Evolutionary conservation across 2,113 vertebrate genomes (phyloP).

Genomic region (Lethenteron reissneri): DNA sequence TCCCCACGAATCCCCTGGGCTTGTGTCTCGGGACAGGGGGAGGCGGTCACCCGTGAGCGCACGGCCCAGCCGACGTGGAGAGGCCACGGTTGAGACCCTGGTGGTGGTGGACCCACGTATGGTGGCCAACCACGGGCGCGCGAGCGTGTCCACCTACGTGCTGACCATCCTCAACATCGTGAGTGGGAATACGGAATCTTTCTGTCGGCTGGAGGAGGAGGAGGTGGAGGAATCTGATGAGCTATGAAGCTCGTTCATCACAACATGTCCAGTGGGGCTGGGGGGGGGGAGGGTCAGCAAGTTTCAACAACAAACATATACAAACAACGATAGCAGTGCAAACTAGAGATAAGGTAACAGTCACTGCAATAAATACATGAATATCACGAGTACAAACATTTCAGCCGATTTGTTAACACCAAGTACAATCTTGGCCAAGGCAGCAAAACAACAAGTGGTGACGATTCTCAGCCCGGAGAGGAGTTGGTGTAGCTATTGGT

Average conservation of each 20-base stretch:
- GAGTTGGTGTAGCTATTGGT: too few relatives aligned
- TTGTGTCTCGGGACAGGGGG: slow-evolving; percentile 18
- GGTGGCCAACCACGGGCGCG: slow-evolving; percentile 47
- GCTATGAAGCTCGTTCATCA: neutral
- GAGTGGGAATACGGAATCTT: slow-evolving; percentile 7
- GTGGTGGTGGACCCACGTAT: slow-evolving; percentile 60
- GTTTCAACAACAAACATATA: neutral
- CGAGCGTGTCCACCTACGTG: slow-evolving; percentile 61
- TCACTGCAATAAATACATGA: too few relatives aligned
- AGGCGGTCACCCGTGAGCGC: slow-evolving; percentile 30
- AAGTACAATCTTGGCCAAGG: too few relatives aligned
- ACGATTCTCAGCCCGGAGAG: too few relatives aligned
- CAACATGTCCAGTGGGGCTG: neutral
- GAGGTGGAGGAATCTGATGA: neutral
- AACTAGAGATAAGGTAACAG: neutral
- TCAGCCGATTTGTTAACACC: too few relatives aligned
- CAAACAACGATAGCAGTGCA: neutral
- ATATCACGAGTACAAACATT: too few relatives aligned
- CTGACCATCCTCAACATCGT: slow-evolving; percentile 72
- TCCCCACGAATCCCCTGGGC: slow-evolving; percentile 22
- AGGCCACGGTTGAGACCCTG: slow-evolving; percentile 51
- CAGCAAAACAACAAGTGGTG: too few relatives aligned
- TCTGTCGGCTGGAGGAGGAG: too few relatives aligned
- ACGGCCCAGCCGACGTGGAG: slow-evolving; percentile 19
- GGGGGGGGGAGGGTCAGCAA: neutral